These are phyloP conservation scores for Oxyscelio sp. DNA, from an alignment of 2,888 invertebrate genomes.

Conservation along the genomic window DNA sequence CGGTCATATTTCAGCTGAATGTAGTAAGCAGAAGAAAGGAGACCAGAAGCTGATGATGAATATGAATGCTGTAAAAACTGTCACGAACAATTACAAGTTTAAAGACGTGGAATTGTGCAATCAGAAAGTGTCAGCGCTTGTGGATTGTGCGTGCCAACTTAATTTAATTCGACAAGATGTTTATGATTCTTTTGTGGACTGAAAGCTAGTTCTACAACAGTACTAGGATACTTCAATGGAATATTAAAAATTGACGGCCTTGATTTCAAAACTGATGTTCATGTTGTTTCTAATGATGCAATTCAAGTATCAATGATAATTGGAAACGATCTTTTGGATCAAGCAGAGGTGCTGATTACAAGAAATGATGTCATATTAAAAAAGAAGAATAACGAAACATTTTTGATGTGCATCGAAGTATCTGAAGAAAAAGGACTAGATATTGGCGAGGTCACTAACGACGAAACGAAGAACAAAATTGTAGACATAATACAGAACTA, in stretches of 20 bases:
- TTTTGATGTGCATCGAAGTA: slow-evolving; percentile 11
- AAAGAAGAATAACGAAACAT: background rate
- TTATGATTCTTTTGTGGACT: no score
- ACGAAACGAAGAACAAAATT: background rate
- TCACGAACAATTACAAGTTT: background rate
- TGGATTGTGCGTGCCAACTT: no score
- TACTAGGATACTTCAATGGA: no score
- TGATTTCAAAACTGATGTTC: no score
- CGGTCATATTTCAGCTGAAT: background rate
- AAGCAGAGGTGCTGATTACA: slow-evolving; percentile 16
- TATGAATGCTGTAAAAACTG: background rate
- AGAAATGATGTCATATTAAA: background rate
- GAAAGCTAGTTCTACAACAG: no score
- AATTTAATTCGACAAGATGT: no score
- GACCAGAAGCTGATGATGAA: background rate
- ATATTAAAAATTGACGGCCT: no score
- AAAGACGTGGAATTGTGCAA: slow-evolving; percentile 38
- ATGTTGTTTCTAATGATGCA: slow-evolving; percentile 39
- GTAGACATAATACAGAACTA: background rate
- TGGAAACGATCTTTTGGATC: slow-evolving; percentile 50
- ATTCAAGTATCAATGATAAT: slow-evolving; percentile 34
- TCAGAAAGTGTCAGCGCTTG: no score
- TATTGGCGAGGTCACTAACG: background rate
- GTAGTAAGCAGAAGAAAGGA: background rate
- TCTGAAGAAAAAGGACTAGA: background rate